Conservation (phyloP, 2,797 vertebrate genomes). For the Acridotheres tristis region DNA sequence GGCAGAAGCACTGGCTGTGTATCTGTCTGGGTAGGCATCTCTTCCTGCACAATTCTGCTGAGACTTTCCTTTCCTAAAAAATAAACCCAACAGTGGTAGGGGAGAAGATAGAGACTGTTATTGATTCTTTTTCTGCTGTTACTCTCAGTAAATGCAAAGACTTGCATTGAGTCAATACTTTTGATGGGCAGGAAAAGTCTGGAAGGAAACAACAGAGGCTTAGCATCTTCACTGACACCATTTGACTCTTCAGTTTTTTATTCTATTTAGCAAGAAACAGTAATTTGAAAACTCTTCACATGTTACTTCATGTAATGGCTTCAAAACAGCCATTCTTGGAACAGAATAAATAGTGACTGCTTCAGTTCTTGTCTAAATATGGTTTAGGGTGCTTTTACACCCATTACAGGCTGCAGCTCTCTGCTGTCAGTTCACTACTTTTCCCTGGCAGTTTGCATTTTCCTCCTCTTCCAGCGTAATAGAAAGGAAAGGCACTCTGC, state of each 20-base stretch:
- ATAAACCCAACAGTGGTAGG: background rate
- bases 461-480: rapidly evolving
- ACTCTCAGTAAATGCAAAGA: background rate
- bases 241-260: background rate
- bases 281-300: background rate
- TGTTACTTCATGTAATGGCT: background rate
- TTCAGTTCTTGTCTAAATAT: background rate
- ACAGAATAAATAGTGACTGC: background rate
- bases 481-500: background rate
- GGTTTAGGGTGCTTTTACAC: background rate
- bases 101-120: background rate
- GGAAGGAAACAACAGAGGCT: background rate
- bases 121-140: background rate
- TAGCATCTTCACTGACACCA: background rate
- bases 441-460: background rate
- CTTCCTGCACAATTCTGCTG: background rate
- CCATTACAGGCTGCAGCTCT: background rate
- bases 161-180: background rate
- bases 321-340: background rate
- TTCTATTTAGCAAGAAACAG: background rate
- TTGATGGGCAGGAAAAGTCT: background rate
- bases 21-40: background rate
- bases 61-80: background rate
- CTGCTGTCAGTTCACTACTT: background rate
- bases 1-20: background rate